Base-by-base conservation (phyloP, 2,888 invertebrate genomes). In the Anticlea derivata region DNA sequence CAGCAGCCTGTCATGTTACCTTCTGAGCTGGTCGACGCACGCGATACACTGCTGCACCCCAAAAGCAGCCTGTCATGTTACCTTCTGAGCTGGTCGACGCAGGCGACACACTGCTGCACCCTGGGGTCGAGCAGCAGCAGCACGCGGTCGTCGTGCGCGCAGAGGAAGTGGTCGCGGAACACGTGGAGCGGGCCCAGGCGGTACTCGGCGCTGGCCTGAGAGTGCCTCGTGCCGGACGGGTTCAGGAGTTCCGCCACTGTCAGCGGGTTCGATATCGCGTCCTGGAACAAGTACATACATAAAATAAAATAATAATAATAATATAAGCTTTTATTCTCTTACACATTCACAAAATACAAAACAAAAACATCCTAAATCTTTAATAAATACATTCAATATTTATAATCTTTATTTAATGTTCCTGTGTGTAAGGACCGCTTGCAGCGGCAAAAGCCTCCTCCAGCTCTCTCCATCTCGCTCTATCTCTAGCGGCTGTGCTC, bases 91-190 rank as follows among this genome's bases (percentile, higher is more conserved):
- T 94, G 92, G 47, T 92, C 93, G 11, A 95, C 93, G 2, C 92
- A 92, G 0, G 94, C 94, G 38, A 95, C 91, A 7, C 96, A 93
- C 38, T 92, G 92, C 54, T 94, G 91, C 45, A 92, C 92, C 29
- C 92, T 83, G 12, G 96, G 94, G 87, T 97, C 95, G 29, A 98
- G 85, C 38, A 98, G 92, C 67, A 95, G 95, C 22, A 97, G 86
- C 39, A 93, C 78, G 49, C 92, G 92, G 27, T 93, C 93, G 78
- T 94, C 94, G 83, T 95, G 95, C 0, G 96, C 94, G 22, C 97
- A 92, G 17, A 97, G 85, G 68, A 94, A 92, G 49, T 94, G 92
- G 13, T 96, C 94, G 35, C 92, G 91, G 81, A 95, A 96, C 62
- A 94, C 92, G 93, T 92, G 46, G 87, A 91, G 70, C n/a, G 83